Evolutionary conservation across 2,888 invertebrate genomes (phyloP).

Genomic region (Agriopis leucophaearia): DNA sequence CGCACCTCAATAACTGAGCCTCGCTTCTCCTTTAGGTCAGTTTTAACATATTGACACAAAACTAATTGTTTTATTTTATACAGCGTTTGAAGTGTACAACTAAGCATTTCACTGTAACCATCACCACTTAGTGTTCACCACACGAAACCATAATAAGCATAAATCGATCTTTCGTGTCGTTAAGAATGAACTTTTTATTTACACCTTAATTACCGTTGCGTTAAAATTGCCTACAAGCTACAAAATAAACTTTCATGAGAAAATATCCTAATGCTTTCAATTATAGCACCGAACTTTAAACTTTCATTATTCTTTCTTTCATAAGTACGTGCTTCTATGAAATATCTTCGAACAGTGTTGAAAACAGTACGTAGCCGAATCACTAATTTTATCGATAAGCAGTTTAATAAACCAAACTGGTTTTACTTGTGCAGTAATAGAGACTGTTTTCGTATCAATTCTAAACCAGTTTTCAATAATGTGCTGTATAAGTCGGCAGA

Average conservation of each 20-base stretch:
- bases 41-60: conserved; percentile 28
- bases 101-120: conserved; percentile 42
- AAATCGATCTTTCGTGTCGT: conserved; percentile 17
- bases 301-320: not conserved
- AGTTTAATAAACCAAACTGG: conserved; percentile 36
- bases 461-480: conserved; percentile 38
- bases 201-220: conserved; percentile 6
- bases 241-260: conserved; percentile 7
- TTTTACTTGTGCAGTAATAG: conserved; percentile 29
- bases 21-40: conserved; percentile 22
- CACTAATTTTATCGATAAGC: conserved; percentile 34
- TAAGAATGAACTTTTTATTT: conserved; percentile 11
- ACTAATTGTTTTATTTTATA: conserved; percentile 45
- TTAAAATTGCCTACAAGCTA: conserved; percentile 8
- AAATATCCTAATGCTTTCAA: conserved; percentile 15
- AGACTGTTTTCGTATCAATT: conserved; percentile 20
- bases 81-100: conserved; percentile 39
- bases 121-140: conserved; percentile 8
- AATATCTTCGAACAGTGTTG: conserved; percentile 17
- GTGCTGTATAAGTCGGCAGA: conserved; percentile 34
- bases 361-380: conserved; percentile 11
- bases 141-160: conserved; percentile 12
- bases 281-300: not conserved
- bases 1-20: conserved; percentile 31
- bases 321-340: conserved; percentile 10